Percentiles rank a stretch among this genome's conserved stretches.
These are phyloP conservation scores for Nothocercus julius DNA, from an alignment of 2,113 vertebrate genomes.

Conservation along the genomic window DNA sequence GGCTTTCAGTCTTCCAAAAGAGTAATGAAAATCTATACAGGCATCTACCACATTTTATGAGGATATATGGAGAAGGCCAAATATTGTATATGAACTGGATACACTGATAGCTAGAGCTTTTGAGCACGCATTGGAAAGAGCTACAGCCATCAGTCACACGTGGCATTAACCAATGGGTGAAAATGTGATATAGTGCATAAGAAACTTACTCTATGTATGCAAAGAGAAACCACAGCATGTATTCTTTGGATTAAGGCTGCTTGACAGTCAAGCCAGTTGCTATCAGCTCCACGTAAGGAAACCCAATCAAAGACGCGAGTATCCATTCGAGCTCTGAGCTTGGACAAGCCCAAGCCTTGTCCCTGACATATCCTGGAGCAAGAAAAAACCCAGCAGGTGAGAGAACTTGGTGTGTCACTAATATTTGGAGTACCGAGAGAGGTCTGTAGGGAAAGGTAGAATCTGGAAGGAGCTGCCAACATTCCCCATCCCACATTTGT, in stretches of 20 bases:
- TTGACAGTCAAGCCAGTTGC: rapidly evolving
- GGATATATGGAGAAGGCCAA: not conserved
- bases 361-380: conserved; percentile 18
- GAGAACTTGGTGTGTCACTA: conserved; percentile 9
- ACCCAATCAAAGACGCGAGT: not conserved
- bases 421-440: not conserved
- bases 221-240: conserved; percentile 15
- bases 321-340: conserved; percentile 6
- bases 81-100: not conserved
- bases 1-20: not conserved
- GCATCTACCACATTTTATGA: not conserved
- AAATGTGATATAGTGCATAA: not conserved
- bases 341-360: not conserved
- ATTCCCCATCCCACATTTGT: conserved; percentile 70
- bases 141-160: not conserved
- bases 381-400: conserved; percentile 24
- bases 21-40: not conserved
- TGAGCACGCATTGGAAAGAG: not conserved
- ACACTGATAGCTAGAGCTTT: not conserved
- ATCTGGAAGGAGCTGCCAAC: conserved; percentile 64
- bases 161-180: not conserved
- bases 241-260: not conserved
- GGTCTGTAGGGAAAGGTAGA: not conserved
- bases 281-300: conserved; percentile 45
- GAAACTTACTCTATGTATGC: not conserved